Base-by-base conservation (phyloP, 2,113 vertebrate genomes). In the Thamnaconus septentrionalis region DNA sequence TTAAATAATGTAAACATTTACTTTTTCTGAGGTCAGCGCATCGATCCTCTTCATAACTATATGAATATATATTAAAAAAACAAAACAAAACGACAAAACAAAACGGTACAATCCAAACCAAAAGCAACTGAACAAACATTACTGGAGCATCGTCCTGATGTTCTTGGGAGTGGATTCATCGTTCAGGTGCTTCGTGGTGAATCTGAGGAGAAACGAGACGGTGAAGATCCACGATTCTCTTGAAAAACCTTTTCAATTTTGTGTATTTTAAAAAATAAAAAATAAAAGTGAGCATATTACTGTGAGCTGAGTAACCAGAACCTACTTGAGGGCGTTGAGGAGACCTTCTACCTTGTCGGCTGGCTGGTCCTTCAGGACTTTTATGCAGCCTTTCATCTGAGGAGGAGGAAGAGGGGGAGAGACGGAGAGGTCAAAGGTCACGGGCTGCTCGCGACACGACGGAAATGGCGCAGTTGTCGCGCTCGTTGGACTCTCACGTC, bases 1-100 rank as follows among this genome's bases (percentile, higher is more conserved):
- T 96, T 98, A 99, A 98, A 98, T 98, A 96, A 96, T 97, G 96
- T 98, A 98, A 99, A 99, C 96, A 98, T 97, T 92, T 96, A 96
- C 96, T 98, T 96, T 95, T 93, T 92, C 42, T 93, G 95, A 96
- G 95, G 93, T 95, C 94, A 94, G 92, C 88, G 91, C 92, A 93
- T 76, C 87, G 93, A 94, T 94, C 94, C 94, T 93, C 92, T 92
- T 92, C 85, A 90, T 80, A 72, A 77, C 55, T 75, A 71, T 81
- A 76, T 78, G 79, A 77, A 31, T 31, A 31, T 31, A 31, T 50
- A 60, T 56, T 46, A 48, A 44, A 59, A 67, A 56, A 58, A 65
- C n/a, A n/a, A 31, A 31, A 31, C 18, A 31, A 31, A 31, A 31
- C 18, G 18, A 31, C 18, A 31, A 31, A 31, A 31, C 18, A 31